Evolutionary conservation across 2,888 invertebrate species (phyloP).

Genomic region (Chloroclysta siterata): DNA sequence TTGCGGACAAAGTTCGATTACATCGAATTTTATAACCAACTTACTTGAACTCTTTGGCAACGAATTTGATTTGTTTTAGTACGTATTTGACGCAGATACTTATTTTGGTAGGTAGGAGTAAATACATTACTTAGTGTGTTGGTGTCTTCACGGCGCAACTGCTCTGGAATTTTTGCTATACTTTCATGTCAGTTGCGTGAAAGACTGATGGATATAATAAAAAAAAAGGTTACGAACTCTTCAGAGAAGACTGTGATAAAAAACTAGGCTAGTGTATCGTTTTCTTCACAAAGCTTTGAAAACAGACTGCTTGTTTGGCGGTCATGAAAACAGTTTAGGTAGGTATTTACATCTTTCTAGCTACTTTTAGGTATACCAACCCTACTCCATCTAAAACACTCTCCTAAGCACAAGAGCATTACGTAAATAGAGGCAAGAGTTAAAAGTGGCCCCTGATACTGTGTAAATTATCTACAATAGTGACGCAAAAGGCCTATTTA

Average conservation of each 20-base stretch:
- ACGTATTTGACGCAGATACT: not conserved
- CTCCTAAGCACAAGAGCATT: too few species aligned
- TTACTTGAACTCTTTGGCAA: not conserved
- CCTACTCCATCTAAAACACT: too few species aligned
- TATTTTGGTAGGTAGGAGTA: too few species aligned
- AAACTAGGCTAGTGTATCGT: conserved; percentile 14
- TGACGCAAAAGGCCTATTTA: too few species aligned
- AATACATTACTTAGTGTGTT: too few species aligned
- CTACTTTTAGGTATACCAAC: not conserved
- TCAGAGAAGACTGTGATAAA: conserved; percentile 22
- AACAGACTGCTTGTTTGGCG: conserved; percentile 1
- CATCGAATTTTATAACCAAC: too few species aligned
- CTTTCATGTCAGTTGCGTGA: not conserved
- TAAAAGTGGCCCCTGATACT: too few species aligned
- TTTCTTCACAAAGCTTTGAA: conserved; percentile 20
- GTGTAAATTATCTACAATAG: too few species aligned
- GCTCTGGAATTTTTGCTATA: too few species aligned
- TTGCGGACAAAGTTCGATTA: not conserved
- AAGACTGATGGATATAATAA: not conserved
- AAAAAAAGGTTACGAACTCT: conserved; percentile 21
- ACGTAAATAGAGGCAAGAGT: too few species aligned
- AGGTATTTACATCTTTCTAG: not conserved
- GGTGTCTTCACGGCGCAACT: too few species aligned
- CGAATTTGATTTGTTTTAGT: not conserved
- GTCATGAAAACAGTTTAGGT: not conserved